These are phyloP conservation scores for Keiferia lycopersicella DNA, from an alignment of 2,888 invertebrate species.

Conservation along the genomic window DNA sequence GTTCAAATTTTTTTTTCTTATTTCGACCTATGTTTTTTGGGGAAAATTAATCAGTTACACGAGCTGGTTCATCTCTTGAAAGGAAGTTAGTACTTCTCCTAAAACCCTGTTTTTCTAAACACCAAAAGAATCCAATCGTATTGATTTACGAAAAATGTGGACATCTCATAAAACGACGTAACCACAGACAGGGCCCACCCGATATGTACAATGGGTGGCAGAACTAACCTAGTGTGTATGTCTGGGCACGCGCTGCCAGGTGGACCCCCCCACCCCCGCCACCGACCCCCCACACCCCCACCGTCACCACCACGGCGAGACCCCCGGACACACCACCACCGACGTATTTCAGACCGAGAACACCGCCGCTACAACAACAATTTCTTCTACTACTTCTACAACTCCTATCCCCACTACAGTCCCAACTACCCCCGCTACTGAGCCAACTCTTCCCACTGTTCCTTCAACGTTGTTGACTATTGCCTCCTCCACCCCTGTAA, in stretches of 20 bases:
- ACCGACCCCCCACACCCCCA: conserved; percentile 59
- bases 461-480: conserved; percentile 32
- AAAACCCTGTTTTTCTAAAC: no score
- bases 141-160: not conserved
- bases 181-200: conserved; percentile 61
- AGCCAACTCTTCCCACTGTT: conserved; percentile 32
- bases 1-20: no score
- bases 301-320: conserved; percentile 74
- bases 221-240: conserved; percentile 74
- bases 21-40: no score
- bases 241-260: conserved; percentile 69
- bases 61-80: no score
- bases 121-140: not conserved
- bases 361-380: conserved; percentile 48
- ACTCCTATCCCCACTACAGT: conserved; percentile 22
- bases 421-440: conserved; percentile 29
- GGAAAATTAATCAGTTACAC: no score
- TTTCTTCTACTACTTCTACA: conserved; percentile 19
- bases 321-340: conserved; percentile 58
- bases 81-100: no score
- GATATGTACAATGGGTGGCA: conserved; percentile 51
- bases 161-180: conserved; percentile 30
- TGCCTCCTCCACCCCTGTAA: conserved; percentile 40
- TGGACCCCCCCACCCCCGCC: conserved; percentile 45
- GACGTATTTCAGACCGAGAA: conserved; percentile 75